Base-by-base conservation (phyloP, 2,888 invertebrate species). In the Macropis europaea region DNA sequence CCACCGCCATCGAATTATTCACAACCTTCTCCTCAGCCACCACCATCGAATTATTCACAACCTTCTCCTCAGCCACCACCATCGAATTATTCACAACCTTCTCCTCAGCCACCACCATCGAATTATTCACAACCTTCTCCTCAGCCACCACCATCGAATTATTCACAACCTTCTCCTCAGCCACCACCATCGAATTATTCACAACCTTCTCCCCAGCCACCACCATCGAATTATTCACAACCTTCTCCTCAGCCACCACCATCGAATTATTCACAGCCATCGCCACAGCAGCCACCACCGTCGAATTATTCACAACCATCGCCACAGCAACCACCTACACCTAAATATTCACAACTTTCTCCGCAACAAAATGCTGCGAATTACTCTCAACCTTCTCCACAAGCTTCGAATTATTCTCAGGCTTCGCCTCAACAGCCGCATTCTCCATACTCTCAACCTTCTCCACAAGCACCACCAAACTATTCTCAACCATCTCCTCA, bases 161-260 rank as follows among this genome's bases (percentile, higher is more conserved):
- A 72, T n/a, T 76, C 82, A 4, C 82, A 82, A n/a, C 54, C 67
- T 1, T 82, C 82, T 0, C 83, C 83, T 13, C 90, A 90, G 73
- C 73, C 75, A 45, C 82, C 60, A 3, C 92, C 94, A 30, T n/a
- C n/a, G n/a, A 92, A 90, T 82, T 92, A 92, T 63, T 88, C 88
- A 11, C 88, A 88, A 63, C 76, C 86, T 0, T 86, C 86, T 2
- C 83, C 90, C 1, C 89, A 89, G 24, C 84, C n/a, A n/a, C 82
- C 82, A 3, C 80, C 86, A 2, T 74, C 86, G 0, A 77, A 82
- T 45, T 87, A 86, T 62, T 68, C 83, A 0, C 87, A 85, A 36
- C 87, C 85, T 36, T 86, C 86, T 0, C 85, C 86, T 0, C 85
- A 83, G 36, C 63, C 84, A 0, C 50, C 84, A 42, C 84, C 80